Evolutionary conservation across 2,888 invertebrate species (phyloP).

Genomic region (Chironomus riparius): DNA sequence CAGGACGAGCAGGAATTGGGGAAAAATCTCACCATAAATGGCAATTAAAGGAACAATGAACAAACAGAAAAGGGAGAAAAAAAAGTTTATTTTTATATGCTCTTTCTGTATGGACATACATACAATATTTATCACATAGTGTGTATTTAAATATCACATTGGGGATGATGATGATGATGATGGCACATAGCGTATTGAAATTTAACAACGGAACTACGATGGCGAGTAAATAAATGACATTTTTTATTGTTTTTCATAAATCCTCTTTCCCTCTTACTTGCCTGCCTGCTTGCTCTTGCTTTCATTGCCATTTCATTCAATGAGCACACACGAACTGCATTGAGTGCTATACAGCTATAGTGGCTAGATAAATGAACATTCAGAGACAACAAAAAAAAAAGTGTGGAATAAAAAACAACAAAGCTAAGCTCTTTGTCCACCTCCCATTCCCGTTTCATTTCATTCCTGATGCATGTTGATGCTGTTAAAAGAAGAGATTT

Average conservation of each 20-base stretch:
- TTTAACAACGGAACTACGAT: conserved; percentile 4
- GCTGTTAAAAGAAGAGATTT: conserved; percentile 1
- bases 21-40: background rate
- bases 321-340: background rate
- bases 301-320: background rate
- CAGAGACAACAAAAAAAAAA: no score
- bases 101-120: background rate
- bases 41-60: background rate
- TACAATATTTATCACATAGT: background rate
- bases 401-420: background rate
- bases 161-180: background rate
- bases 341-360: background rate
- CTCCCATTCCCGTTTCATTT: background rate
- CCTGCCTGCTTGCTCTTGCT: background rate
- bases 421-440: background rate
- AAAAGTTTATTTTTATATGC: background rate
- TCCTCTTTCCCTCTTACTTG: background rate
- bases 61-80: background rate
- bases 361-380: no score
- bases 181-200: background rate
- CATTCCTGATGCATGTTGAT: background rate
- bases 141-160: background rate
- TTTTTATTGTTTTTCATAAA: conserved; percentile 4
- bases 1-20: background rate
- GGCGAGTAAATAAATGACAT: conserved; percentile 4